A percentile compares a stretch with the other conserved stretches of the same genome.
These are phyloP conservation scores for Rotaria sp. DNA, from an alignment of 2,888 invertebrate genomes.

Conservation along the genomic window DNA sequence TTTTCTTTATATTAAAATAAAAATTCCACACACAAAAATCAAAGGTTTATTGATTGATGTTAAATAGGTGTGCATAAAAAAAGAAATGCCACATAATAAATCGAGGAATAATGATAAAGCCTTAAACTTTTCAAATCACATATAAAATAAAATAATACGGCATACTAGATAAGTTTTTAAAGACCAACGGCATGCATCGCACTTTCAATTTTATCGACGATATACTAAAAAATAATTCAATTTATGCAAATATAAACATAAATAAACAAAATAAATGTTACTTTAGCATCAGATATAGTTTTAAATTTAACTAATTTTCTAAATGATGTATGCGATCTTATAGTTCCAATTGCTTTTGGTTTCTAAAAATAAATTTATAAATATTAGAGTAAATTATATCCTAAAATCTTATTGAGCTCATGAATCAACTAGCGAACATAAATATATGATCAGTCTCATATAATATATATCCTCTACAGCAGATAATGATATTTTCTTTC, in stretches of 20 bases:
- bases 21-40: too few species aligned
- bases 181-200: not conserved
- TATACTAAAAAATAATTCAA: not conserved
- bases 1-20: too few species aligned
- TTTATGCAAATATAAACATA: too few species aligned
- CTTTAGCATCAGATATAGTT: not conserved
- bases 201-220: not conserved
- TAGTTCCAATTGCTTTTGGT: not conserved
- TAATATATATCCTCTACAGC: not conserved
- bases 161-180: not conserved
- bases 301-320: not conserved
- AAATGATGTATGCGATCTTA: not conserved
- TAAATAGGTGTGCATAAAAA: too few species aligned
- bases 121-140: not conserved
- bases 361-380: not conserved
- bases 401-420: not conserved
- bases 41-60: too few species aligned
- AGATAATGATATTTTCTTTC: not conserved
- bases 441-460: too few species aligned
- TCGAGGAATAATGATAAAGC: too few species aligned
- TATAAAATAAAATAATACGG: not conserved
- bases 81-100: too few species aligned
- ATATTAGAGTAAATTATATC: not conserved
- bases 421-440: too few species aligned
- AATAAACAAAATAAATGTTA: not conserved